Percentiles rank a stretch among this genome's conserved stretches.
Conservation (phyloP, 2,888 invertebrate genomes). For the Patella caerulea region DNA sequence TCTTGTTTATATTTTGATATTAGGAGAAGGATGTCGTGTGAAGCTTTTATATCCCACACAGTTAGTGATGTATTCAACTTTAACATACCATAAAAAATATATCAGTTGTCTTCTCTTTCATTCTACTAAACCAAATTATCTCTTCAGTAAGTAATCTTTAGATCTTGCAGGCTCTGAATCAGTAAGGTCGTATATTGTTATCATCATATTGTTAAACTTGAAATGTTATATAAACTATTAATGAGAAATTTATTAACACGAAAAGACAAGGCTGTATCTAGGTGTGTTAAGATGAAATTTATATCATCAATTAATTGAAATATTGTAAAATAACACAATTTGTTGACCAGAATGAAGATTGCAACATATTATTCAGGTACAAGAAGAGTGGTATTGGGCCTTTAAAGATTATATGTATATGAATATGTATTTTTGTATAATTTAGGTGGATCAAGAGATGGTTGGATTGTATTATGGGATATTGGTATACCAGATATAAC, state of each 20-base stretch:
- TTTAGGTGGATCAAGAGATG: constrained; percentile 61
- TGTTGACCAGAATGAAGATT: too few relatives aligned
- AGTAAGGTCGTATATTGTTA: background rate
- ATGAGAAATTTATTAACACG: too few relatives aligned
- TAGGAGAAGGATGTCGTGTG: constrained; percentile 62
- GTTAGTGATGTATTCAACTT: constrained; percentile 64
- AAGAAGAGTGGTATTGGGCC: too few relatives aligned
- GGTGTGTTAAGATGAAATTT: too few relatives aligned
- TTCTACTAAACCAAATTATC: constrained; percentile 59
- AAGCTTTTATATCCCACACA: constrained; percentile 67
- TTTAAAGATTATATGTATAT: too few relatives aligned
- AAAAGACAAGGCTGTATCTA: too few relatives aligned
- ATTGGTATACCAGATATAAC: constrained; percentile 59
- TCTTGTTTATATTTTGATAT: too few relatives aligned
- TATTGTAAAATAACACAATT: too few relatives aligned
- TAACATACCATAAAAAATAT: constrained; percentile 60
- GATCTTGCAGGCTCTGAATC: background rate
- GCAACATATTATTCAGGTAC: too few relatives aligned
- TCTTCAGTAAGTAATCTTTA: constrained; percentile 67
- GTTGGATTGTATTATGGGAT: constrained; percentile 62
- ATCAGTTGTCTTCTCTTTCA: constrained; percentile 69
- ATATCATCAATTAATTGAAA: too few relatives aligned
- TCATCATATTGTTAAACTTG: too few relatives aligned
- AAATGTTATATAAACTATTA: too few relatives aligned
- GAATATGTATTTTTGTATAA: background rate